phyloP scores from a whole-genome alignment of 2,888 invertebrate species.

The Lypha dubia region DNA sequence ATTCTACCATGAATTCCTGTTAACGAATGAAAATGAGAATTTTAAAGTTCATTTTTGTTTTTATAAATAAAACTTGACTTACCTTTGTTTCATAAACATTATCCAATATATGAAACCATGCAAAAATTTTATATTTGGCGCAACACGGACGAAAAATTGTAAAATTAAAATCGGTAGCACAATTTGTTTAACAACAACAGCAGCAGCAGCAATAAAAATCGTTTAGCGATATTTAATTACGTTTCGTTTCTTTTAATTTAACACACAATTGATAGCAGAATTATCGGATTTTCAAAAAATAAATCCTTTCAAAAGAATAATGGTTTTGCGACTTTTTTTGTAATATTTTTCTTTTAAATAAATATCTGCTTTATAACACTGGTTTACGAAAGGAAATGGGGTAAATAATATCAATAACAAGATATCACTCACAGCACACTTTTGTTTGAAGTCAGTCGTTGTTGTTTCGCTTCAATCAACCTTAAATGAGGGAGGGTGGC shows the following conservation, averaged over 20 bases:
- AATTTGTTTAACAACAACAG: slow-evolving; percentile 11
- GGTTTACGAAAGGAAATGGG: slow-evolving; percentile 5
- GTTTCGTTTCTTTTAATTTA: not conserved
- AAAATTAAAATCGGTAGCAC: slow-evolving; percentile 44
- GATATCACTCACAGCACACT: slow-evolving; percentile 16
- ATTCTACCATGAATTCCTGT: too few species aligned
- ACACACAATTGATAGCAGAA: not conserved
- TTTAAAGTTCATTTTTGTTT: too few species aligned
- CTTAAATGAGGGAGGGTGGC: not conserved
- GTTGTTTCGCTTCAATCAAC: slow-evolving; percentile 7
- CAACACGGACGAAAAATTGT: slow-evolving; percentile 41
- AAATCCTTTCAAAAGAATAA: slow-evolving; percentile 1
- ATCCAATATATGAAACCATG: slow-evolving; percentile 78
- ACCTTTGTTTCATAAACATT: slow-evolving; percentile 80
- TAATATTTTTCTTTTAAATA: not conserved
- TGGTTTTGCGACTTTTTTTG: slow-evolving; percentile 16
- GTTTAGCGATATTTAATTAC: not conserved
- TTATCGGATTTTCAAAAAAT: not conserved
- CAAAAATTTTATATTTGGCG: slow-evolving; percentile 66
- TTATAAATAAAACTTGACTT: slow-evolving; percentile 69
- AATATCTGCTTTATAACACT: slow-evolving; percentile 19
- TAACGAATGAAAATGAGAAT: too few species aligned
- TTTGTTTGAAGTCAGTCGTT: not conserved
- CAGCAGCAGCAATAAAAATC: slow-evolving; percentile 16
- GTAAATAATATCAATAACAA: slow-evolving; percentile 7